Conservation (phyloP, 2,797 vertebrate genomes). For the Spinus pinus region DNA sequence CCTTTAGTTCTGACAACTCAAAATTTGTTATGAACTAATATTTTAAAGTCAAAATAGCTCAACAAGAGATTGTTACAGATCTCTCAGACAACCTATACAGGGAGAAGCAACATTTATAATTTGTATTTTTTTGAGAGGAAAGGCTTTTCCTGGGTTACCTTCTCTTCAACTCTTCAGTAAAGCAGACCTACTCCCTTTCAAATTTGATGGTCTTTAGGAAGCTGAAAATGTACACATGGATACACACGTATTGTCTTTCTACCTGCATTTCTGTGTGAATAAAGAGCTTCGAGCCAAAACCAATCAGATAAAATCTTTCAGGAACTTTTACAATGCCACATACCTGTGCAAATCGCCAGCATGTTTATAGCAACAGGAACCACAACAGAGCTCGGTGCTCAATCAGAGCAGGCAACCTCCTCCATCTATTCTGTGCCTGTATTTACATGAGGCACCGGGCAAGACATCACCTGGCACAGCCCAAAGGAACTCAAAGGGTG, state of each 20-base stretch:
- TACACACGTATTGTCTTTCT: conserved; percentile 57
- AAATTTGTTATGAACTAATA: conserved; percentile 6
- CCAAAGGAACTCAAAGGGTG: not conserved
- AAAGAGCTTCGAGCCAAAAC: conserved; percentile 78
- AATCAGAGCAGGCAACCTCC: not conserved
- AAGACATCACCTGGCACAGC: not conserved
- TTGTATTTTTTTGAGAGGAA: not conserved
- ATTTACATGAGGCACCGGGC: not conserved
- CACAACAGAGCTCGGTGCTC: conserved; percentile 86
- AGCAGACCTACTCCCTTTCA: conserved; percentile 54
- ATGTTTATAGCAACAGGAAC: conserved; percentile 97
- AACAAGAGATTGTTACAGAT: not conserved
- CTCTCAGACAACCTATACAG: not conserved
- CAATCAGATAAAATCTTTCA: conserved; percentile 88
- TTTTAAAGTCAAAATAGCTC: conserved; percentile 2
- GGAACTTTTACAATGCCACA: conserved; percentile 91
- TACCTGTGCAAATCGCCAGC: conserved; percentile 84
- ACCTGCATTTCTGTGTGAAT: conserved; percentile 61
- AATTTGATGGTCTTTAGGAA: conserved; percentile 55
- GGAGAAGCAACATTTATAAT: not conserved
- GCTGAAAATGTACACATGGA: conserved; percentile 35
- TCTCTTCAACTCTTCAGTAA: conserved; percentile 8
- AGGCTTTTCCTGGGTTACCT: conserved; percentile 26
- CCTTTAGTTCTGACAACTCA: conserved; percentile 11
- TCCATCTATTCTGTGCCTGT: not conserved